Base-by-base conservation (phyloP, 2,888 invertebrate species). In the Scaptodrosophila latifasciaeformis region DNA sequence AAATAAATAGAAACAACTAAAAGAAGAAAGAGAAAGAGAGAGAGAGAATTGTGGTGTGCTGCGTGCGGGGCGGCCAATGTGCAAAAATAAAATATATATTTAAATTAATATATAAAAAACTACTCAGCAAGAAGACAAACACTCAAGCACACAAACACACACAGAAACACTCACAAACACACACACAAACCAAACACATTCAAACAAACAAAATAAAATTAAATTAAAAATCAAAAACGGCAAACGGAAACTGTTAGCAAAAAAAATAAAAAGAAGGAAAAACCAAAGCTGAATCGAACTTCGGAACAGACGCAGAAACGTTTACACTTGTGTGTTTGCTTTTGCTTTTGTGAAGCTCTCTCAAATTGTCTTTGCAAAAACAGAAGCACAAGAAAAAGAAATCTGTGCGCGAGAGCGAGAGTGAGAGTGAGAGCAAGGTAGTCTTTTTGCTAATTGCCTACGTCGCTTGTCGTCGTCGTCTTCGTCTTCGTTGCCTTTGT, bases 81-180 rank as follows among this genome's bases (percentile, higher is more conserved):
- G 72, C 72, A 80, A 80, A 72, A 80, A 80, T 72, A 77, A 74
- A 72, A 60, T 74, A 74, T 77, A 80, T 72, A 80, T 80, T 72
- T 77, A 70, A 72, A 74, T 77, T 47, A 80, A 77, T 74, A 60
- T 67, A 63, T n/a, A n/a, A n/a, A n/a, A n/a, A n/a, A n/a, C n/a
- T n/a, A n/a, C n/a, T n/a, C n/a, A n/a, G n/a, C n/a, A n/a, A n/a
- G n/a, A n/a, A n/a, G n/a, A n/a, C n/a, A n/a, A n/a, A n/a, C n/a
- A n/a, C n/a, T n/a, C n/a, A n/a, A n/a, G n/a, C n/a, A n/a, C n/a
- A n/a, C 67, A 72, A 59, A 70, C 58, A 66, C 48, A 69, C 54
- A 65, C 50, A 61, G 53, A 54, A 42, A 37, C 49, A 7, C 29
- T 27, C 6, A n/a, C 34, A 10, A 30, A 30, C 4, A 30, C n/a